phyloP scores from a whole-genome alignment of 2,888 invertebrate genomes.

The Osmoderma eremita region DNA sequence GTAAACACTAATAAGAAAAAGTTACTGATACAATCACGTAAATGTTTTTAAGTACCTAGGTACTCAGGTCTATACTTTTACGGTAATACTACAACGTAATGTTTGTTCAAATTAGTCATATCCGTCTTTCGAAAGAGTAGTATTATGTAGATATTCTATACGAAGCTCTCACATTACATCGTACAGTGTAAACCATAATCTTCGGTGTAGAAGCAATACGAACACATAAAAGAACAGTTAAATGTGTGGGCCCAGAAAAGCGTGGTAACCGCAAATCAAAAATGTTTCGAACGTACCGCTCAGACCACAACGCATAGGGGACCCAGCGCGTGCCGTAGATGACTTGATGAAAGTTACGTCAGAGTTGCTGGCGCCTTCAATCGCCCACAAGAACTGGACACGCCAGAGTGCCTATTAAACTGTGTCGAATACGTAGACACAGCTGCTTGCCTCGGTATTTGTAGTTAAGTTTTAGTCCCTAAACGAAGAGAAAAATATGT shows the following conservation, averaged over 20 bases:
- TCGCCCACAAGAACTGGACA: slow-evolving; percentile 51
- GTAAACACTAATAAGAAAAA: too few relatives aligned
- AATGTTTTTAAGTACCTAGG: too few relatives aligned
- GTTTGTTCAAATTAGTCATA: slow-evolving; percentile 1
- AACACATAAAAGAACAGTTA: slow-evolving; percentile 32
- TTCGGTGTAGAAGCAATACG: slow-evolving; percentile 25
- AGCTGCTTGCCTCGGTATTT: too few relatives aligned
- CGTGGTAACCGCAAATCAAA: slow-evolving; percentile 34
- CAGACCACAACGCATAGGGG: slow-evolving; percentile 24
- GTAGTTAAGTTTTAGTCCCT: too few relatives aligned
- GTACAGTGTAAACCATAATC: slow-evolving; percentile 18
- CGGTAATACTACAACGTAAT: not conserved
- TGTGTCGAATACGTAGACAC: too few relatives aligned
- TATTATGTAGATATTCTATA: slow-evolving; percentile 11
- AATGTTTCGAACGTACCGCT: slow-evolving; percentile 31
- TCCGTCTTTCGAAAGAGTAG: not conserved
- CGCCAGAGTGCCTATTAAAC: slow-evolving; percentile 10
- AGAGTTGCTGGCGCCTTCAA: slow-evolving; percentile 57
- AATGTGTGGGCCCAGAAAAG: slow-evolving; percentile 31
- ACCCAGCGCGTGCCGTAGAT: slow-evolving; percentile 54
- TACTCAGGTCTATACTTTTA: not conserved
- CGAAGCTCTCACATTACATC: slow-evolving; percentile 14
- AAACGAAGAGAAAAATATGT: too few relatives aligned
- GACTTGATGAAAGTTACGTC: slow-evolving; percentile 58
- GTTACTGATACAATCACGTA: too few relatives aligned